Evolutionary conservation across 2,888 invertebrate species (phyloP).

Genomic region (Phoronis australis): DNA sequence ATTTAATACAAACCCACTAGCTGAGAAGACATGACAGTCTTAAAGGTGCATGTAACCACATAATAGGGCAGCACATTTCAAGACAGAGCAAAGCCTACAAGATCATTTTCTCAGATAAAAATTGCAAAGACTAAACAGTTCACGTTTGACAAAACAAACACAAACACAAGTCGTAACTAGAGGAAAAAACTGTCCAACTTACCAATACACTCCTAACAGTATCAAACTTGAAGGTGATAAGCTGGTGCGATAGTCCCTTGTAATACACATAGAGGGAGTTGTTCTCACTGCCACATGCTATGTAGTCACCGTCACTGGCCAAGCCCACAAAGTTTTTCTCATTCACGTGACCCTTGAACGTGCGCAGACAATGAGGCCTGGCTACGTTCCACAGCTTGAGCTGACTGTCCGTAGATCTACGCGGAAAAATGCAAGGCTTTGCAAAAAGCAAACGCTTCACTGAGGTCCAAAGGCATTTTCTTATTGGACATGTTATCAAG

Average conservation of each 20-base stretch:
- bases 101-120: no score
- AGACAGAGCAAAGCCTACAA: no score
- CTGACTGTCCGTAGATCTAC: slow-evolving; percentile 79
- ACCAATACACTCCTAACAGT: slow-evolving; percentile 69
- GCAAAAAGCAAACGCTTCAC: not conserved
- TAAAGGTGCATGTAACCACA: no score
- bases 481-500: no score
- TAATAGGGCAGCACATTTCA: no score
- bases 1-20: no score
- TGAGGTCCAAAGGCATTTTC: not conserved
- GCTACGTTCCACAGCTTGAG: slow-evolving; percentile 86
- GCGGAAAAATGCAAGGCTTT: slow-evolving; percentile 8
- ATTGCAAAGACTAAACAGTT: no score
- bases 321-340: slow-evolving; percentile 95
- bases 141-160: not conserved
- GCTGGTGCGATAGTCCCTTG: slow-evolving; percentile 77
- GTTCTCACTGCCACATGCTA: slow-evolving; percentile 89
- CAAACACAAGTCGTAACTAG: not conserved
- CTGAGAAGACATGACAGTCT: no score
- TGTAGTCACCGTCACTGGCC: slow-evolving; percentile 84
- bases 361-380: slow-evolving; percentile 69
- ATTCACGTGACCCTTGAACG: slow-evolving; percentile 86
- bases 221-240: slow-evolving; percentile 83
- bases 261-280: slow-evolving; percentile 90
- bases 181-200: slow-evolving; percentile 13